Evolutionary conservation across 1,140 invertebrate genomes (phyloP).

Genomic region (Drosophila gunungcola): DNA sequence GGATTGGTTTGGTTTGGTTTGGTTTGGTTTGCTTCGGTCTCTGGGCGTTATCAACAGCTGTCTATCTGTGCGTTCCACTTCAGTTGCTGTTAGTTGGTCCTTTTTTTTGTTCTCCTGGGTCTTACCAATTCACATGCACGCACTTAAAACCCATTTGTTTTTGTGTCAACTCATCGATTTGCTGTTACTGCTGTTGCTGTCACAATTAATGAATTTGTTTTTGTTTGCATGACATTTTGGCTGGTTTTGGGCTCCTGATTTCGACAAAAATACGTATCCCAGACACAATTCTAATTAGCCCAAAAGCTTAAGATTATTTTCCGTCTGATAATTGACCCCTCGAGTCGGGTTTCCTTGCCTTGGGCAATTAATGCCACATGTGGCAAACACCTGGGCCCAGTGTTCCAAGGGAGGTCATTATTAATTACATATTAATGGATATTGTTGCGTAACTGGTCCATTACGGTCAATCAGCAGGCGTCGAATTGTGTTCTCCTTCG

Average conservation of each 20-base stretch:
- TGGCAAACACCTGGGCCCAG: constrained; percentile 48
- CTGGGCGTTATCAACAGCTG: constrained; percentile 65
- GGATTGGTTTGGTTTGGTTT: constrained; percentile 25
- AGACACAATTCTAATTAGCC: constrained; percentile 3
- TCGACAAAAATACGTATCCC: not conserved
- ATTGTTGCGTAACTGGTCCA: constrained; percentile 58
- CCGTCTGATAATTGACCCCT: constrained; percentile 36
- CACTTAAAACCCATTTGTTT: constrained; percentile 63
- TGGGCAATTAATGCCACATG: constrained; percentile 52
- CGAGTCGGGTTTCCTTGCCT: constrained; percentile 1
- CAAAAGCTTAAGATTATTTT: constrained; percentile 35
- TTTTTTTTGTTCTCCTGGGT: constrained; percentile 25
- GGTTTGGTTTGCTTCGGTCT: constrained; percentile 12
- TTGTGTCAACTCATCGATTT: constrained; percentile 56
- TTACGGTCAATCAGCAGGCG: constrained; percentile 54
- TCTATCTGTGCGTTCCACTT: constrained; percentile 53
- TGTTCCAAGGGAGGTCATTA: constrained; percentile 36
- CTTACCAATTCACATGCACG: constrained; percentile 48
- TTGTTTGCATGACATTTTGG: constrained; percentile 51
- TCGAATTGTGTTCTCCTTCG: constrained; percentile 36
- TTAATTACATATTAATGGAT: constrained; percentile 77
- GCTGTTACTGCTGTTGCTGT: constrained; percentile 40
- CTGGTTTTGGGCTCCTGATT: not conserved
- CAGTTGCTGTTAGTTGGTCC: constrained; percentile 12
- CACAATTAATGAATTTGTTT: constrained; percentile 76